Base-by-base conservation (phyloP, 2,888 invertebrate species). In the Osedax frankpressi region DNA sequence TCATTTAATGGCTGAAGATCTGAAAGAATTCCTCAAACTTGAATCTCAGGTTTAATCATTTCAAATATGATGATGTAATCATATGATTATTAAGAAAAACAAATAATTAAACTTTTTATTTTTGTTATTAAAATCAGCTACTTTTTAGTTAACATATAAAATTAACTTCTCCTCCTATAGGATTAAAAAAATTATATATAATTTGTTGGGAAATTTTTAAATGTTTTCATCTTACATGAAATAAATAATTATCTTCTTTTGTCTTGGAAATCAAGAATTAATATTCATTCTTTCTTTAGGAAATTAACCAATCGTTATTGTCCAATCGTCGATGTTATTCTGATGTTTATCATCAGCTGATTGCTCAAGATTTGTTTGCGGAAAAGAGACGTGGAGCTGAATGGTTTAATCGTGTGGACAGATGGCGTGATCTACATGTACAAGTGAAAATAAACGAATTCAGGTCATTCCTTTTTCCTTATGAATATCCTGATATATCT, bases 231-330 rank as follows among this genome's bases (percentile, higher is more conserved):
- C n/a, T n/a, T n/a, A n/a, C n/a, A n/a, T n/a, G n/a, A n/a, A n/a
- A n/a, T n/a, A n/a, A n/a, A n/a, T n/a, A n/a, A n/a, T n/a, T n/a
- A n/a, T n/a, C n/a, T n/a, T n/a, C n/a, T n/a, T n/a, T n/a, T n/a
- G n/a, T n/a, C n/a, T n/a, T n/a, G n/a, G n/a, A n/a, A n/a, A n/a
- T n/a, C n/a, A n/a, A n/a, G n/a, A n/a, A n/a, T n/a, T n/a, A n/a
- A n/a, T n/a, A n/a, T n/a, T n/a, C n/a, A n/a, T n/a, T n/a, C n/a
- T n/a, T n/a, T 19, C 19, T 11, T 19, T 44, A 83, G 83, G 72
- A 79, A 60, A 80, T 84, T 19, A 84, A 84, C 76, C 83, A 84
- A 76, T 81, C 81, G 11, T 79, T 84, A 70, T 76, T 84, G 72
- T 81, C 81, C 75, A 84, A 84, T 76, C 76, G 81, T 59, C 74